Base-by-base conservation (phyloP, 1,140 invertebrate species). In the Drosophila athabasca region DNA sequence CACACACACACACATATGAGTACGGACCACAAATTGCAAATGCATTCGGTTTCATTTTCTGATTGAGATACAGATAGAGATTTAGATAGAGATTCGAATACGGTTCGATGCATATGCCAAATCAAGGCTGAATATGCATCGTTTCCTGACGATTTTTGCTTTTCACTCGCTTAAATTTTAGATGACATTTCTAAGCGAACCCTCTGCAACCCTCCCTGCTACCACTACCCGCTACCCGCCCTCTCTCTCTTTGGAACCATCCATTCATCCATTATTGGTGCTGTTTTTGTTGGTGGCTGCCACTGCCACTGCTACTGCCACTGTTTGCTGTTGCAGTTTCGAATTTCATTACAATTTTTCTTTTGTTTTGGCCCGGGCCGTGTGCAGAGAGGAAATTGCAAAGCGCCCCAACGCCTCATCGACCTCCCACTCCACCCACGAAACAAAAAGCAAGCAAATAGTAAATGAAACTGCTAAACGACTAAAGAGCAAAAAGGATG, bases 341-440 rank as follows among this genome's bases (percentile, higher is more conserved):
- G 72, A 84, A 84, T 84, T 84, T 84, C 80, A 84, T 84, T 85
- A 84, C 62, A 67, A 62, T 85, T 85, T 83, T 85, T 76, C 76
- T 60, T 83, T 83, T 85, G 81, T 85, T 75, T 85, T 52, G 49
- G 31, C 35, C 51, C 62, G 50, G 55, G 45, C 26, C 64, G 57
- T 65, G 43, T 69, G 64, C 44, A 39, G 68, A 69, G 74, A 68
- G 79, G 70, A 84, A 82, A 84, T 66, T 58, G 80, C 74, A 65
- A 59, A 70, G 51, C 58, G 41, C 31, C 57, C 45, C 35, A 31
- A 9, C 50, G 50, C 41, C 19, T 6, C n/a, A 24, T 0, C 39
- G 6, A 22, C 29, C 11, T 13, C 1, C 13, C 7, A 1, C 9
- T 26, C 35, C 17, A 22, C 19, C 46, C 35, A 19, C 46, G 67